phyloP scores from a whole-genome alignment of 2,797 vertebrate species.

The Crossoptilon crossoptilon region DNA sequence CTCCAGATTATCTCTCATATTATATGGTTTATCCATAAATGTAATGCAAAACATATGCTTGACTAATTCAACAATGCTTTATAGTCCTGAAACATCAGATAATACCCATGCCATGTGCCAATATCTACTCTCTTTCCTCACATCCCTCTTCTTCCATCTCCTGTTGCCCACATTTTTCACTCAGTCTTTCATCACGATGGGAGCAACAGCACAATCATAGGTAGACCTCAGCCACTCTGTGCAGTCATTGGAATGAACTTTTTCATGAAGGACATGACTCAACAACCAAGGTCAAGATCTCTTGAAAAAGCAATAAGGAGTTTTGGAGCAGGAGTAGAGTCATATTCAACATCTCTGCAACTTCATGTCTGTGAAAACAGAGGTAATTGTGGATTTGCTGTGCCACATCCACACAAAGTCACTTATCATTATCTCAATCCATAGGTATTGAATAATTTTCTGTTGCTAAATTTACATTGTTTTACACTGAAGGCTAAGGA shows the following conservation, averaged over 20 bases:
- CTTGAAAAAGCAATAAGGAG: neutral
- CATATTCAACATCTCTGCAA: accelerated
- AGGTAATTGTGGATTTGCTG: accelerated
- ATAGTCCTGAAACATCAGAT: neutral
- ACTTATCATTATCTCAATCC: accelerated
- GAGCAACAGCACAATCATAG: neutral
- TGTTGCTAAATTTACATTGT: neutral
- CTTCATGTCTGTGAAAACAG: neutral
- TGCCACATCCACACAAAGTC: neutral
- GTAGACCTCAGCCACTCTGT: neutral
- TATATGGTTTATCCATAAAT: neutral
- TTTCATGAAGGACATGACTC: neutral
- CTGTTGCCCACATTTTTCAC: neutral
- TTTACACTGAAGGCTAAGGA: too few relatives aligned
- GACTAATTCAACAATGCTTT: neutral
- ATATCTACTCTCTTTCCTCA: neutral
- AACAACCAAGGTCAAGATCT: neutral
- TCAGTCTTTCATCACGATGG: too few relatives aligned
- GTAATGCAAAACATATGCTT: accelerated
- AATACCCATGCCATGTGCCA: neutral
- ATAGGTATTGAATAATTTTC: neutral
- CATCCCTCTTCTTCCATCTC: neutral
- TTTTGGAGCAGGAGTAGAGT: neutral
- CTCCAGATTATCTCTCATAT: neutral
- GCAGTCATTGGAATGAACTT: neutral